Evolutionary conservation across 64 coral and sea anemone genomes (phyloP).

Genomic region (Stichodactyla mertensii): DNA sequence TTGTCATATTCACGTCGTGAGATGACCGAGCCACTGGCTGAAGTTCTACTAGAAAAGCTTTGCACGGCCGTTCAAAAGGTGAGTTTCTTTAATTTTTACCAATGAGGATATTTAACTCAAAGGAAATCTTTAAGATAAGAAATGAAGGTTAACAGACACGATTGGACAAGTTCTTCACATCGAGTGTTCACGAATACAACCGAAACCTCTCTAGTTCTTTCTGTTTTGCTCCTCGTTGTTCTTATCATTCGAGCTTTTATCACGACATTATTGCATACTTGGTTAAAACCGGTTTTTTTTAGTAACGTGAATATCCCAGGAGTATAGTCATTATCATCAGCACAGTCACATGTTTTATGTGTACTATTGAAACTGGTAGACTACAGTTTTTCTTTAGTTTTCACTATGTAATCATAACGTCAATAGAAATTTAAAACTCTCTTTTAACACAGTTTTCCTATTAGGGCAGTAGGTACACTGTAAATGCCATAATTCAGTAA

Average conservation of each 20-base stretch:
- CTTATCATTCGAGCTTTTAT: not conserved
- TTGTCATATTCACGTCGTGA: not conserved
- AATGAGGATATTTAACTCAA: no score
- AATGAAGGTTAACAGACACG: no score
- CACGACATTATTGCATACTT: not conserved
- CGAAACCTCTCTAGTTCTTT: not conserved
- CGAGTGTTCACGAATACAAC: not conserved
- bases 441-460: not conserved
- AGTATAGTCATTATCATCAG: not conserved
- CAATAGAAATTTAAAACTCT: not conserved
- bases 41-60: conserved; percentile 33
- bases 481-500: not conserved
- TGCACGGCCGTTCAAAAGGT: conserved; percentile 60
- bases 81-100: not conserved
- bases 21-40: conserved; percentile 37
- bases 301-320: not conserved
- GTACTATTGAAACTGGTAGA: no score
- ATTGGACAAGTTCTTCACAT: no score
- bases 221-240: not conserved
- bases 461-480: not conserved
- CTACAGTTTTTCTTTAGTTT: not conserved
- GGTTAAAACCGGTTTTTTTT: not conserved
- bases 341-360: not conserved
- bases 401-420: not conserved
- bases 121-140: no score